Evolutionary conservation across 2,113 vertebrate species (phyloP).

Genomic region (Protobothrops mucrosquamatus): DNA sequence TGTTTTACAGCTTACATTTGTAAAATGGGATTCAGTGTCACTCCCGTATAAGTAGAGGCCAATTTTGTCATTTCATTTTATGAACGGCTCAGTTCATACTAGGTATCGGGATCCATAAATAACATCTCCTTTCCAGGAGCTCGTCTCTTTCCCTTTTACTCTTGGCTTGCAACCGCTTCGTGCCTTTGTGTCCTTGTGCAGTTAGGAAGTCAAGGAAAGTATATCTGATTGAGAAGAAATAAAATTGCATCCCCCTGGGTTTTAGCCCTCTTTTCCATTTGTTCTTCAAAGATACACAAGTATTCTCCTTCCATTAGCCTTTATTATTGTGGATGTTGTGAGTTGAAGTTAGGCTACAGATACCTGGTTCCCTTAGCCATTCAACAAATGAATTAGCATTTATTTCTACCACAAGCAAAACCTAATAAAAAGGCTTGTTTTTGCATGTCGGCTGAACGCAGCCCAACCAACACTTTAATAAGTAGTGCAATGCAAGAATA

Average conservation of each 20-base stretch:
- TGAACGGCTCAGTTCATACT: conserved; percentile 35
- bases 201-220: background rate
- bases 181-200: background rate
- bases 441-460: background rate
- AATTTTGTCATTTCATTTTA: conserved; percentile 29
- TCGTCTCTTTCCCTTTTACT: background rate
- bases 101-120: conserved; percentile 20
- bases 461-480: background rate
- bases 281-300: background rate
- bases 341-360: background rate
- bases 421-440: background rate
- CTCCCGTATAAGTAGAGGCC: conserved; percentile 15
- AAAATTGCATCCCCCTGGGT: background rate
- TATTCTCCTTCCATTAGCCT: background rate
- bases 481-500: background rate
- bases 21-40: conserved; percentile 17
- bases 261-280: background rate
- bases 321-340: background rate
- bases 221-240: background rate
- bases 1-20: background rate
- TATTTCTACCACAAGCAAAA: background rate
- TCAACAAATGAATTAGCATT: background rate
- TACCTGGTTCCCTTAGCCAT: background rate
- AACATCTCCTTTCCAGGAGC: conserved; percentile 5
- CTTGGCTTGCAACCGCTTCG: background rate